Evolutionary conservation across 1,140 invertebrate genomes (phyloP), one percentile per base, ranked within the genome.

Genomic region (Drosophila truncata): DNA sequence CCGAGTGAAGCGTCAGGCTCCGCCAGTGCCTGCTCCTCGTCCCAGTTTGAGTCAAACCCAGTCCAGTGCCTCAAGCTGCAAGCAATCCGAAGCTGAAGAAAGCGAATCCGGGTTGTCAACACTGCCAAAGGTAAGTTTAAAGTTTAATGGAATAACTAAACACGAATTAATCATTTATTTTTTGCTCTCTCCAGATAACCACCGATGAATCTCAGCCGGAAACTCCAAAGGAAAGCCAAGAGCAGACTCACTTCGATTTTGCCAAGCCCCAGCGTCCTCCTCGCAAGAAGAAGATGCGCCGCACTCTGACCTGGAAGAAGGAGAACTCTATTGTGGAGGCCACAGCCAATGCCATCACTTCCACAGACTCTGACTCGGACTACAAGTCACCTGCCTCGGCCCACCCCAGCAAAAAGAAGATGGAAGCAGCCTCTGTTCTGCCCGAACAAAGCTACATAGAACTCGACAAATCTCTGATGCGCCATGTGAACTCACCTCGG

Each of bases 201-300:
- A 92, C 75, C 52, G 91, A 92, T 66, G 91, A 92, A 57, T 92
- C 91, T 11, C 91, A 87, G 59, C 67, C 80, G 2, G 91, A 91
- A 42, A 84, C 57, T 23, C 52, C 58, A 0, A 29, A 23, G 20
- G 77, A 52, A 37, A 47, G 6, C 37, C 58, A 11, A 33, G 52
- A 20, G 33, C 4, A 60, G 10, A 20, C n/a, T 0, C 78, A 91
- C 0, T 83, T 88, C 39, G 82, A 91, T 3, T 84, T 87, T 50
- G 49, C 54, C 3, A 90, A 90, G 35, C 87, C 91, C 0, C 60
- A 80, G 47, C 78, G 88, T 4, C 84, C 84, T 8, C 75, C 80
- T n/a, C 91, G 91, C n/a, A 92, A 91, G 65, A 92, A 92, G 88
- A 92, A 92, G 63, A 78, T 91, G 78, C 87, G 91, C 4, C 91